phyloP scores from a whole-genome alignment of 2,797 vertebrate genomes.

The Distichodus sexfasciatus region DNA sequence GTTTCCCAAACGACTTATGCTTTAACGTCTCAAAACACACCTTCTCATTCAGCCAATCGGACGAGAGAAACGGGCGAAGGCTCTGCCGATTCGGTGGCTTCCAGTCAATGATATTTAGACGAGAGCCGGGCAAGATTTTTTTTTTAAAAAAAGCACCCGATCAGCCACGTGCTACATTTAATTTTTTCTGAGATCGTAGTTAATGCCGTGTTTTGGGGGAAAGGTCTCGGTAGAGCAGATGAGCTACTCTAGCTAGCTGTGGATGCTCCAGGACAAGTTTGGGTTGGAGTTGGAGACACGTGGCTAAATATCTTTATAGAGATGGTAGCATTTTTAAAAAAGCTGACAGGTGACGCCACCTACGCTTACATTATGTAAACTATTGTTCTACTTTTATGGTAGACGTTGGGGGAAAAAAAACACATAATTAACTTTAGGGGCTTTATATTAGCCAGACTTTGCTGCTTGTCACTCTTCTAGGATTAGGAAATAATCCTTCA shows the following conservation, averaged over 20 bases:
- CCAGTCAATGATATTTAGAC: conserved; percentile 9
- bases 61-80: conserved; percentile 44
- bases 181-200: conserved; percentile 22
- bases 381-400: conserved; percentile 32
- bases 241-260: conserved; percentile 25
- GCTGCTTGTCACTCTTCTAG: conserved; percentile 64
- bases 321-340: neutral
- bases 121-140: conserved; percentile 17
- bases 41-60: conserved; percentile 56
- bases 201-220: neutral
- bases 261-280: conserved; percentile 21
- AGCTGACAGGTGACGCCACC: conserved; percentile 45
- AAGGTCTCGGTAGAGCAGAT: neutral
- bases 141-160: neutral
- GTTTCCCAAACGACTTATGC: conserved; percentile 66
- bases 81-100: conserved; percentile 33
- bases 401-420: conserved; percentile 12
- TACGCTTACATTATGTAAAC: conserved; percentile 48
- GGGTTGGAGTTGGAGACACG: neutral
- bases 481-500: conserved; percentile 38
- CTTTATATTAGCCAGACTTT: conserved; percentile 62
- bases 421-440: conserved; percentile 41
- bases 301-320: neutral
- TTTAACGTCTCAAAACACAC: conserved; percentile 72
- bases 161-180: neutral